phyloP scores from a whole-genome alignment of 2,888 invertebrate genomes.

The Rosalia funebris region DNA sequence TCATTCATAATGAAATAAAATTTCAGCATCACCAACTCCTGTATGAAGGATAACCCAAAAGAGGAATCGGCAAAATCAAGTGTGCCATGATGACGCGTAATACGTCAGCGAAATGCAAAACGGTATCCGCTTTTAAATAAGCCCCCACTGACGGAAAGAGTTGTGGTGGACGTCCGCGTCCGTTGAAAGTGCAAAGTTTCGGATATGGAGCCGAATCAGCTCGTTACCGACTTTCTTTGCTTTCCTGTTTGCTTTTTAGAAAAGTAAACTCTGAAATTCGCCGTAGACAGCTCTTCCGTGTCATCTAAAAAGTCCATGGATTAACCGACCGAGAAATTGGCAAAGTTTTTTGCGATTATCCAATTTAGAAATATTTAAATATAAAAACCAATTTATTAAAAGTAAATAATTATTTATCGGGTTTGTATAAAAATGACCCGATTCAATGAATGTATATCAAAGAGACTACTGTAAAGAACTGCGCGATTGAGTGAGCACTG shows the following conservation, averaged over 20 bases:
- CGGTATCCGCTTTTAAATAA: neutral
- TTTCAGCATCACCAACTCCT: too few species aligned
- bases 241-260: neutral
- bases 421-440: too few species aligned
- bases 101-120: slow-evolving; percentile 11
- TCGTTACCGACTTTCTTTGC: slow-evolving; percentile 8
- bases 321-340: neutral
- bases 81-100: slow-evolving; percentile 5
- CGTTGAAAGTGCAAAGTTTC: slow-evolving; percentile 8
- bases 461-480: too few species aligned
- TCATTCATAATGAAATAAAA: too few species aligned
- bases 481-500: too few species aligned
- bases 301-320: neutral
- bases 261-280: neutral
- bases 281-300: neutral
- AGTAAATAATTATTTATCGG: too few species aligned
- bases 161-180: slow-evolving; percentile 4
- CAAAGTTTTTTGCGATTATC: neutral
- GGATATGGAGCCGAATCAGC: slow-evolving; percentile 1
- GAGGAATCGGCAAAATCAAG: neutral
- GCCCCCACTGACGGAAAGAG: neutral
- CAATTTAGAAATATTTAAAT: neutral
- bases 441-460: too few species aligned
- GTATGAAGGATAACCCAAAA: too few species aligned
- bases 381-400: neutral